Evolutionary conservation across 2,888 invertebrate genomes (phyloP).

Genomic region (Cheilosia impressa): DNA sequence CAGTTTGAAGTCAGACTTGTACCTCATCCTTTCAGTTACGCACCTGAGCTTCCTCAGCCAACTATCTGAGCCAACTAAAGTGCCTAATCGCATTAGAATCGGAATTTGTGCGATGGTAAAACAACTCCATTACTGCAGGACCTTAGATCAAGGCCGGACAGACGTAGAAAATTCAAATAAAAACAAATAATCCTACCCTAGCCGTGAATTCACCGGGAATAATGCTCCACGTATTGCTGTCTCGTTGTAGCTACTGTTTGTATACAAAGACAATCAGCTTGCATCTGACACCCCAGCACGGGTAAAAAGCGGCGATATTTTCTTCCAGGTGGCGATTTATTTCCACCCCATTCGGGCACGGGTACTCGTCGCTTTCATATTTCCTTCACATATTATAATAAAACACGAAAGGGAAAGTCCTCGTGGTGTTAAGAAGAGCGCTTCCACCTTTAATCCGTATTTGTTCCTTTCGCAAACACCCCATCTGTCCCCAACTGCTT

Average conservation of each 20-base stretch:
- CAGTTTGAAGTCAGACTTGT: too few relatives aligned
- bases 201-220: not conserved
- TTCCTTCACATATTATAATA: conserved; percentile 29
- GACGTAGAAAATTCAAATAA: conserved; percentile 70
- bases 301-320: conserved; percentile 20
- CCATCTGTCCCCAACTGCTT: conserved; percentile 24
- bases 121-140: conserved; percentile 52
- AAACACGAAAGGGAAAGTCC: conserved; percentile 66
- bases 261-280: conserved; percentile 42
- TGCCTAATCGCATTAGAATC: conserved; percentile 55
- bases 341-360: conserved; percentile 17
- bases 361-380: conserved; percentile 12
- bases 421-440: conserved; percentile 41
- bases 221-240: conserved; percentile 10
- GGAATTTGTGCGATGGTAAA: conserved; percentile 20
- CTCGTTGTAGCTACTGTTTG: conserved; percentile 1
- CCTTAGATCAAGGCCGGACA: conserved; percentile 72
- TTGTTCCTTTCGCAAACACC: conserved; percentile 18
- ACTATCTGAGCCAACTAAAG: conserved; percentile 29
- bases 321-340: conserved; percentile 45
- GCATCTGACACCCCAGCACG: conserved; percentile 54
- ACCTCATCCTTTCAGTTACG: too few relatives aligned
- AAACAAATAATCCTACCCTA: conserved; percentile 68
- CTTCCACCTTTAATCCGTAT: conserved; percentile 63
- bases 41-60: conserved; percentile 16